phyloP scores from a whole-genome alignment of 2,888 invertebrate genomes.

The Cremastobaeus sp. region DNA sequence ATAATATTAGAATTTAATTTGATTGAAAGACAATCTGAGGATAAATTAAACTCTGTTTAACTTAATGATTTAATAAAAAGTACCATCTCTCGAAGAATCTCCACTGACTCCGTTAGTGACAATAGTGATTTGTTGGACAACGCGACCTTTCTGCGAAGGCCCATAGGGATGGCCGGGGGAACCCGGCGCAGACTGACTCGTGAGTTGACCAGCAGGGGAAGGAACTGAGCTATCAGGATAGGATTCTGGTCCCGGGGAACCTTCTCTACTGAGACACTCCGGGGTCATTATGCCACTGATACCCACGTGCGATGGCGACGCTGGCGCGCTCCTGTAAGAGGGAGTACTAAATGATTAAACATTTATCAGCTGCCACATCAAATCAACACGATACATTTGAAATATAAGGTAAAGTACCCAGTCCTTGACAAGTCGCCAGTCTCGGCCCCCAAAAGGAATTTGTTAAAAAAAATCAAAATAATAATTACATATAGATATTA shows the following conservation, averaged over 20 bases:
- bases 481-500: no score
- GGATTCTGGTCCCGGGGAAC: slow-evolving; percentile 91
- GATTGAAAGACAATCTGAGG: no score
- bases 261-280: slow-evolving; percentile 92
- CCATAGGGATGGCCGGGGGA: slow-evolving; percentile 81
- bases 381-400: neutral
- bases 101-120: slow-evolving; percentile 76
- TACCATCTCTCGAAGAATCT: slow-evolving; percentile 76
- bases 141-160: slow-evolving; percentile 73
- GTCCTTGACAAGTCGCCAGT: no score
- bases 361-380: neutral
- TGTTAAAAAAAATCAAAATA: no score
- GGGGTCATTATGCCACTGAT: slow-evolving; percentile 91
- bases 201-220: slow-evolving; percentile 79
- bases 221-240: slow-evolving; percentile 80
- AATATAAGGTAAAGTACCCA: neutral
- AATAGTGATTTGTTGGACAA: slow-evolving; percentile 76
- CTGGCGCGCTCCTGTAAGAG: slow-evolving; percentile 91
- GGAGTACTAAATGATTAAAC: neutral
- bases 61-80: no score
- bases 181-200: slow-evolving; percentile 83
- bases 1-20: no score
- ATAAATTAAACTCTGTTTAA: no score
- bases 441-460: no score
- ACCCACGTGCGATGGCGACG: slow-evolving; percentile 95